These are phyloP conservation scores for Melanotaenia pygmaea DNA, from an alignment of 2,797 vertebrate genomes.

Conservation along the genomic window DNA sequence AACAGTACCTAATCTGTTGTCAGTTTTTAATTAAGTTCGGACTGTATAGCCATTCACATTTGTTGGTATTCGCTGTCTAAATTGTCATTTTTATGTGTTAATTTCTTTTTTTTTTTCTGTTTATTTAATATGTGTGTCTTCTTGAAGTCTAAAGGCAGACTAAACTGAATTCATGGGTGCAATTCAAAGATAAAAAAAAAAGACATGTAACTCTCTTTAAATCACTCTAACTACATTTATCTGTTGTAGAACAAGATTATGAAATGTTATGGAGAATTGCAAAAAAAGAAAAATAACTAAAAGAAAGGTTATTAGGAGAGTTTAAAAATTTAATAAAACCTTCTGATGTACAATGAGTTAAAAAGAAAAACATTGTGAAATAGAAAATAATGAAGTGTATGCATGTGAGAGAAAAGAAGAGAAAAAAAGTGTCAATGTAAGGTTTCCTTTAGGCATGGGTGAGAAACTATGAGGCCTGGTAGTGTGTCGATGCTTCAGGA, in stretches of 20 bases:
- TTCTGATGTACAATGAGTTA: constrained; percentile 9
- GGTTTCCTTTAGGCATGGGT: constrained; percentile 75
- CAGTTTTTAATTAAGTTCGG: background rate
- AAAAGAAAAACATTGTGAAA: constrained; percentile 39
- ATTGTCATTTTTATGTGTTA: background rate
- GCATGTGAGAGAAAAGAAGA: constrained; percentile 48
- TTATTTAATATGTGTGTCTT: background rate
- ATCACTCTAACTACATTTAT: background rate
- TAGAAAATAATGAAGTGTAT: constrained; percentile 50
- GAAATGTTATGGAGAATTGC: background rate
- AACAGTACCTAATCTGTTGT: background rate
- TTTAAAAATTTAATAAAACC: background rate
- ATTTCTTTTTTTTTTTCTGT: background rate
- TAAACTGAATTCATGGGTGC: background rate
- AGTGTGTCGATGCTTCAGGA: constrained; percentile 53
- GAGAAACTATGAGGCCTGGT: constrained; percentile 74
- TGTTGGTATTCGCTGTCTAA: background rate
- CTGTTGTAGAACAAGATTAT: background rate
- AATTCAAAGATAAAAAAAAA: background rate
- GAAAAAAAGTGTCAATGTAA: constrained; percentile 71
- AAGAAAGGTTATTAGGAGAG: background rate
- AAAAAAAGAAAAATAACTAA: background rate
- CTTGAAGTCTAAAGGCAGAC: background rate
- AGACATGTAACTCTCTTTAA: constrained; percentile 7
- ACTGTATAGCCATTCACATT: background rate